A percentile compares a stretch with the other conserved stretches of the same genome.
Evolutionary conservation across 2,888 invertebrate genomes (phyloP).

Genomic region (Sipha maydis): DNA sequence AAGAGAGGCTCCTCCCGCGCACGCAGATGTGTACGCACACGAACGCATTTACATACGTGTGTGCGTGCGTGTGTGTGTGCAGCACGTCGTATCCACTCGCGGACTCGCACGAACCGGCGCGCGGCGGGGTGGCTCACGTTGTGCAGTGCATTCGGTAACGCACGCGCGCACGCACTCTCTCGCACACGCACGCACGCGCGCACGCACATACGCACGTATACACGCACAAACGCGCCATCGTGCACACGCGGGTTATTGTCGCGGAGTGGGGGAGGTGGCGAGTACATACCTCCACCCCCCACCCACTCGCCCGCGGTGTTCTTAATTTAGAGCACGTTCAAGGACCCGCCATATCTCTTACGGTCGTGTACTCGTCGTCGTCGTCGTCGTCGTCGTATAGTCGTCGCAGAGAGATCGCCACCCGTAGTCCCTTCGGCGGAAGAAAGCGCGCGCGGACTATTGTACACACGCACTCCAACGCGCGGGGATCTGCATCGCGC

Average conservation of each 20-base stretch:
- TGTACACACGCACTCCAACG: background rate
- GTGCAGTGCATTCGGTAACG: background rate
- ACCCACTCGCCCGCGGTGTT: constrained; percentile 27
- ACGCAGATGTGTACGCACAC: constrained; percentile 12
- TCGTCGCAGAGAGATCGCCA: too few species aligned
- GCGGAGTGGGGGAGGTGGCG: constrained; percentile 35
- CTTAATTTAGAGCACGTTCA: constrained; percentile 62
- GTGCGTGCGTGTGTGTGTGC: too few species aligned
- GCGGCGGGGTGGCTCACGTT: too few species aligned
- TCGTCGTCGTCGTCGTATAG: background rate
- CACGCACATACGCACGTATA: background rate
- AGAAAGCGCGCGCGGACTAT: background rate
- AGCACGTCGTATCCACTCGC: background rate
- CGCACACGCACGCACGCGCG: background rate
- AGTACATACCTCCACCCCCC: constrained; percentile 1
- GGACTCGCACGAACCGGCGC: background rate
- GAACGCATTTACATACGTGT: background rate
- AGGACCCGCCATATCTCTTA: constrained; percentile 60
- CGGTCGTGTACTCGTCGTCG: background rate
- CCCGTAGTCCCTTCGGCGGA: constrained; percentile 31
- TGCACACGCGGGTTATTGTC: background rate
- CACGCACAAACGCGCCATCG: background rate
- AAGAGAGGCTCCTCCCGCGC: constrained; percentile 58
- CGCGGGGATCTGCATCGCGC: background rate
- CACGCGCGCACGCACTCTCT: background rate